A percentile compares a stretch with the other conserved stretches of the same genome.
phyloP scores from a whole-genome alignment of 2,888 invertebrate genomes.

The Stenichneumon culpator region DNA sequence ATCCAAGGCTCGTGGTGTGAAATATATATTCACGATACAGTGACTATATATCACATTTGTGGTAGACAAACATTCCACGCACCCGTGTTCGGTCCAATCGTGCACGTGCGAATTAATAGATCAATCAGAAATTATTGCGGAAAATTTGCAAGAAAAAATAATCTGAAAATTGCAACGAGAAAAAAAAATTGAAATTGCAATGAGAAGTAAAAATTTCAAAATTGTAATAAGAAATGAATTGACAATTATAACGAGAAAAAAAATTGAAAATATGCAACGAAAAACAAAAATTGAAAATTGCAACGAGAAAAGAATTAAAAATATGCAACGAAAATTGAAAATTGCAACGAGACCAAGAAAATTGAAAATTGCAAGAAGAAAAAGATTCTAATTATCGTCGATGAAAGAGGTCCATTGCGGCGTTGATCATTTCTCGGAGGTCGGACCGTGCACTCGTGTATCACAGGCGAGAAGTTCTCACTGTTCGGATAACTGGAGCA shows the following conservation, averaged over 20 bases:
- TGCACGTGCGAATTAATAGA: constrained; percentile 25
- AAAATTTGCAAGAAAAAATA: neutral
- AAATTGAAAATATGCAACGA: neutral
- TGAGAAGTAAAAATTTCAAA: neutral
- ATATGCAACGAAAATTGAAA: neutral
- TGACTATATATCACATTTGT: constrained; percentile 21
- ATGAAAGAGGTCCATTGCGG: neutral
- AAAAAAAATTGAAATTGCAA: constrained; percentile 17
- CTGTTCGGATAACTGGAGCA: constrained; percentile 56
- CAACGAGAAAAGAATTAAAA: neutral
- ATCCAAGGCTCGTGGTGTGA: constrained; percentile 51
- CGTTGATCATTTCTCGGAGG: neutral
- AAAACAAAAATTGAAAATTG: neutral
- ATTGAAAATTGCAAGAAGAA: neutral
- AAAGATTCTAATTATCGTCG: neutral
- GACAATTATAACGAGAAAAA: no score
- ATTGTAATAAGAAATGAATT: neutral
- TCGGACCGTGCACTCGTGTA: constrained; percentile 7
- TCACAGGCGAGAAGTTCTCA: constrained; percentile 41
- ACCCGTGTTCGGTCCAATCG: constrained; percentile 24
- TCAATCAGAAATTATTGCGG: constrained; percentile 14
- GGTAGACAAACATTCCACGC: constrained; percentile 44
- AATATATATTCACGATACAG: constrained; percentile 29
- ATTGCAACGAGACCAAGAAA: neutral
- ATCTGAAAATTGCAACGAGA: constrained; percentile 6